These are phyloP conservation scores for Muscicapa adusta DNA, from an alignment of 2,113 vertebrate species.

Conservation along the genomic window DNA sequence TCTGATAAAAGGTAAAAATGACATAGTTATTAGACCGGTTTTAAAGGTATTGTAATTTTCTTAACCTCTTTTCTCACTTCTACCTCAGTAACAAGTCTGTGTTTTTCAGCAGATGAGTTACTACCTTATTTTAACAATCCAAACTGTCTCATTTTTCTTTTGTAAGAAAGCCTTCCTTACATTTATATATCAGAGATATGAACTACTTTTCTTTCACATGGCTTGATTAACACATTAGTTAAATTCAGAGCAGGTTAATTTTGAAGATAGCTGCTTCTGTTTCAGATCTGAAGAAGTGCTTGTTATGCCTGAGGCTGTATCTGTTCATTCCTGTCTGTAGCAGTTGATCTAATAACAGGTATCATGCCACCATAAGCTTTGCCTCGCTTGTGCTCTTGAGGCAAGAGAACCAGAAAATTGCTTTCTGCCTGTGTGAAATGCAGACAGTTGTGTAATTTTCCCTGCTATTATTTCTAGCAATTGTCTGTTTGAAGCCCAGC, in stretches of 20 bases:
- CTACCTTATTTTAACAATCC: background rate
- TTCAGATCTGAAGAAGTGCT: background rate
- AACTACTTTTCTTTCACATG: background rate
- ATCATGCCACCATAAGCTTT: background rate
- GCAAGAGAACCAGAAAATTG: background rate
- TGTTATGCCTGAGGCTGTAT: background rate
- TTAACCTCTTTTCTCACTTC: background rate
- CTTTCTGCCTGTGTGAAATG: background rate
- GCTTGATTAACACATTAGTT: background rate
- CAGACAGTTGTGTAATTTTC: background rate
- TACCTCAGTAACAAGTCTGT: background rate
- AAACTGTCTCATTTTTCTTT: background rate
- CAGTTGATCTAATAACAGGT: background rate
- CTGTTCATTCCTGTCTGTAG: background rate
- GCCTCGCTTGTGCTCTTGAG: background rate
- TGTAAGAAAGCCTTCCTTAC: background rate
- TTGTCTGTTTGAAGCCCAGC: background rate
- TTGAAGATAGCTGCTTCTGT: background rate
- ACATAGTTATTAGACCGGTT: background rate
- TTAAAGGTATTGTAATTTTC: background rate
- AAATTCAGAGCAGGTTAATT: background rate
- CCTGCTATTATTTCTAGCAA: background rate
- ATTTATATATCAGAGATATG: accelerated
- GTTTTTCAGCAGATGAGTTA: background rate
- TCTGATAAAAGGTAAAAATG: background rate